Evolutionary conservation across 2,888 invertebrate species (phyloP), one percentile per base, ranked within the genome.

Genomic region (Sphaerophoria rueppellii): DNA sequence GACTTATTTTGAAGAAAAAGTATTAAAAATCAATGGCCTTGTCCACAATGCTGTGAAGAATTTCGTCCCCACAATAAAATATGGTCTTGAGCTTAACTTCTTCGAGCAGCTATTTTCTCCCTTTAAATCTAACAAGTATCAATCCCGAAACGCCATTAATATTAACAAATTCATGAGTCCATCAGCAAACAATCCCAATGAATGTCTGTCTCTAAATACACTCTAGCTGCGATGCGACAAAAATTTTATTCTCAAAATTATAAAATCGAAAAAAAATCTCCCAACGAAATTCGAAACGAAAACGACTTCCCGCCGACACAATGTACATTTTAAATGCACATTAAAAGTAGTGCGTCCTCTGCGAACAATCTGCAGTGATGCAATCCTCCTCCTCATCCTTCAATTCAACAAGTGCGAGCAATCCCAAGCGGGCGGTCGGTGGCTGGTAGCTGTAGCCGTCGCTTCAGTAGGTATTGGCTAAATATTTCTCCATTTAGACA

Each of bases 401-500:
- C 24, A 24, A 24, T 24, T 24, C 24, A 24, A 24, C 24, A 24
- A 24, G 24, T 5, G 14, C 37, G 34, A 35, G 3, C 14, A 12
- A 4, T 43, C 4, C 12, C 43, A 12, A 4, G 9, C 11, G 6
- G 9, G 4, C 57, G 14, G 34, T 40, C 50, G 12, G 60, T 46
- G 11, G 9, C 9, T 43, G 11, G 11, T 9, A 43, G 43, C 43
- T 43, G 43, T 9, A 9, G 11, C 43, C 43, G 9, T 40, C 9
- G 40, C 24, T 1, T 40, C 6, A 40, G 40, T 9, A 12, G 11
- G 43, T 43, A 40, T 61, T 76, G 72, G 80, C 71, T 73, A 85
- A 73, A 76, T 81, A 76, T 85, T 77, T 63, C 81, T 73, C 69
- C 76, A 57, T 85, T 85, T 85, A 85, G 85, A 85, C 85, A 85